Percentiles rank a stretch among this genome's conserved stretches.
phyloP scores from a whole-genome alignment of 2,113 vertebrate genomes.

The Oncorhynchus clarkii region DNA sequence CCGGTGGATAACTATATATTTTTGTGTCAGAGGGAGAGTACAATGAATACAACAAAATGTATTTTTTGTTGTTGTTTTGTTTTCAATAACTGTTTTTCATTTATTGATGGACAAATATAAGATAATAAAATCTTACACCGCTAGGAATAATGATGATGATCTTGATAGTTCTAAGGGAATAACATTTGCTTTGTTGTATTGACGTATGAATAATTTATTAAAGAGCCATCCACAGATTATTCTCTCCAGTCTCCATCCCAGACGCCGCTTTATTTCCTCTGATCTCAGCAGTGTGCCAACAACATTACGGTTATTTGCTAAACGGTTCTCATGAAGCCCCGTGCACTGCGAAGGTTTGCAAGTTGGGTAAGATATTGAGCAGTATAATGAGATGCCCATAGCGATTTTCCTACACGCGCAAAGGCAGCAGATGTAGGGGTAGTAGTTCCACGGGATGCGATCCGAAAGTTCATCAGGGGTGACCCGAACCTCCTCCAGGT shows the following conservation, averaged over 20 bases:
- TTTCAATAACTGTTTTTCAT: too few relatives aligned
- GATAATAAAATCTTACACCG: slow-evolving; percentile 27
- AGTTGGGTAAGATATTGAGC: slow-evolving; percentile 59
- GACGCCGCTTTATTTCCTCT: slow-evolving; percentile 47
- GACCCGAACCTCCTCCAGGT: slow-evolving; percentile 78
- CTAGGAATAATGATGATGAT: slow-evolving; percentile 23
- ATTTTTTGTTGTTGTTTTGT: too few relatives aligned
- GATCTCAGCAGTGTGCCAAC: slow-evolving; percentile 53
- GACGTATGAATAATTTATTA: slow-evolving; percentile 75
- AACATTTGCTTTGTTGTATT: slow-evolving; percentile 32
- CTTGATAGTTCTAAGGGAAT: slow-evolving; percentile 8
- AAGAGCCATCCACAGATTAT: slow-evolving; percentile 50
- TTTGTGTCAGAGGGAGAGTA: background rate
- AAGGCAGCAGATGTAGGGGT: slow-evolving; percentile 84
- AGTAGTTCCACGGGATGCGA: slow-evolving; percentile 72
- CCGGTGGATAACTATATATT: too few relatives aligned
- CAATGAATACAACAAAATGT: slow-evolving; percentile 19
- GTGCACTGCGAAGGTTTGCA: slow-evolving; percentile 70
- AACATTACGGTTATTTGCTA: slow-evolving; percentile 71
- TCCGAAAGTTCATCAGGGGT: slow-evolving; percentile 88
- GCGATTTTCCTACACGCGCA: slow-evolving; percentile 75
- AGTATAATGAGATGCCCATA: slow-evolving; percentile 81
- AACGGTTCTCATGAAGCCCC: slow-evolving; percentile 71
- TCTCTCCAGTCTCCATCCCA: slow-evolving; percentile 29
- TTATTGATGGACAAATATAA: too few relatives aligned